Percentiles rank a stretch among this genome's conserved stretches.
Evolutionary conservation across 2,797 vertebrate genomes (phyloP).

Genomic region (Chelonia mydas): DNA sequence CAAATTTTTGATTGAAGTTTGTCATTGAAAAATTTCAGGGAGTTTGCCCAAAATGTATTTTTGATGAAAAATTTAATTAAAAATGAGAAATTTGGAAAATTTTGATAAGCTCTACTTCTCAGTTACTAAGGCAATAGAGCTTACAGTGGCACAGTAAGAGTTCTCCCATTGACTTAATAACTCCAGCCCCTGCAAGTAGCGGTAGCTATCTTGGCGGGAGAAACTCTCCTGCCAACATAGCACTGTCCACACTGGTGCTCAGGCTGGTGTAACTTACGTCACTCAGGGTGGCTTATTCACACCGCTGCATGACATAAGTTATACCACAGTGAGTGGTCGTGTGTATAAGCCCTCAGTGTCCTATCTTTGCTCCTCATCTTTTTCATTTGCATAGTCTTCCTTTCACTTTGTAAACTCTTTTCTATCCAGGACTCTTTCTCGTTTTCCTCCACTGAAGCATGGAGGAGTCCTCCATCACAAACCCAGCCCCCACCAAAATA

Average conservation of each 20-base stretch:
- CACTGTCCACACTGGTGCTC: too few relatives aligned
- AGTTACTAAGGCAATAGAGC: neutral
- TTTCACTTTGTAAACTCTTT: neutral
- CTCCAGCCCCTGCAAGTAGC: too few relatives aligned
- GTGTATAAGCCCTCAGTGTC: too few relatives aligned
- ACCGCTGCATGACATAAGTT: too few relatives aligned
- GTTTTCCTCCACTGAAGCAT: neutral
- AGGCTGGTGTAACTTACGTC: too few relatives aligned
- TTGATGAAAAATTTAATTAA: neutral
- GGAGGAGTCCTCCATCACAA: neutral
- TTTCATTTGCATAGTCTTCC: neutral
- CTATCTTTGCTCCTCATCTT: neutral
- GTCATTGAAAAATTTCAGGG: neutral
- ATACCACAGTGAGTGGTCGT: too few relatives aligned
- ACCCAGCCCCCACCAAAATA: neutral
- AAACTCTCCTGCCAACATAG: too few relatives aligned
- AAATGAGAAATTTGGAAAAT: conserved; percentile 24
- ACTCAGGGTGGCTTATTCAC: too few relatives aligned
- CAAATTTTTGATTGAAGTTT: neutral
- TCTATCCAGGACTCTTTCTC: neutral
- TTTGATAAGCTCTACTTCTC: neutral
- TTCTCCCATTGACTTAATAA: too few relatives aligned
- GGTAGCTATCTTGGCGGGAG: too few relatives aligned
- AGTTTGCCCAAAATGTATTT: conserved; percentile 7
- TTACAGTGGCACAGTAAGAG: too few relatives aligned